Percentiles rank a stretch among this genome's conserved stretches.
Conservation (phyloP, 2,888 invertebrate genomes). For the Acleris sparsana region DNA sequence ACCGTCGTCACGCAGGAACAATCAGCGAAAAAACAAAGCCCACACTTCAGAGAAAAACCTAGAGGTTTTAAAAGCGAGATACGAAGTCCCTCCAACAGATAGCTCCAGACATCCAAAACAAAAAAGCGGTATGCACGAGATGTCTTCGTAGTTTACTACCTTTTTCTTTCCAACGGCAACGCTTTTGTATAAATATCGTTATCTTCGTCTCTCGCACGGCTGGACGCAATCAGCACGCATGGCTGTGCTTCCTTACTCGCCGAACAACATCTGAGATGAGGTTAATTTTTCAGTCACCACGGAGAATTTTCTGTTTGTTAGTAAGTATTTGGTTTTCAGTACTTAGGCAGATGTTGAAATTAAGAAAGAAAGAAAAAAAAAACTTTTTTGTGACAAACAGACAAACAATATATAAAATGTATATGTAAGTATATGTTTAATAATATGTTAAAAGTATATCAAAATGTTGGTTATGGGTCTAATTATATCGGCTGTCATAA, state of each 20-base stretch:
- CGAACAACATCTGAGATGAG: not conserved
- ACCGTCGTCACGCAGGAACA: not conserved
- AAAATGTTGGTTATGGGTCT: too few species aligned
- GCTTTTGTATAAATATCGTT: slow-evolving; percentile 10
- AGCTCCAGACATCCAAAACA: not conserved
- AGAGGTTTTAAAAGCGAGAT: not conserved
- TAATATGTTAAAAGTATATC: too few species aligned
- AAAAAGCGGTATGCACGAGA: too few species aligned
- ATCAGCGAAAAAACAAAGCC: not conserved
- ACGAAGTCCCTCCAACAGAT: not conserved
- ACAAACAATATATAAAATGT: too few species aligned
- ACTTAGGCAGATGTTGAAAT: too few species aligned
- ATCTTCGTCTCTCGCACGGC: slow-evolving; percentile 5
- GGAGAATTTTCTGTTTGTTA: not conserved
- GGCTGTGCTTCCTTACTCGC: slow-evolving; percentile 11
- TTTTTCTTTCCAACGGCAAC: not conserved
- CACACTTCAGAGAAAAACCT: not conserved
- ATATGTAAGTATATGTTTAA: too few species aligned
- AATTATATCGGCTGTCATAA: too few species aligned
- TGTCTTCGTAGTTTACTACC: too few species aligned
- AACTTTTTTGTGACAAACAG: too few species aligned
- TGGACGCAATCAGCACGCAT: slow-evolving; percentile 21
- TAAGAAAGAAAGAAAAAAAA: too few species aligned
- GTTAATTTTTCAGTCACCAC: slow-evolving; percentile 2
- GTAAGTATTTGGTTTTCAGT: too few species aligned